Percentiles rank a stretch among this genome's conserved stretches.
These are phyloP conservation scores for honey bee (Apis mellifera) DNA, from an alignment of 1,140 invertebrate genomes.

Conservation along the genomic window Amel_HAv3.1 CM009935.2:3023501-3024000, in stretches of 20 bases:
- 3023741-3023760: not conserved
- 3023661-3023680: too few species aligned
- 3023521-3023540: not conserved
- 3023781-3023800: conserved; percentile 8
- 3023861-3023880: conserved; percentile 41
- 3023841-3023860: conserved; percentile 43
- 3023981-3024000: conserved; percentile 49
- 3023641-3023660: too few species aligned
- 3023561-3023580: too few species aligned
- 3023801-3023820: not conserved
- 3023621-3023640: too few species aligned
- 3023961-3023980: conserved; percentile 65
- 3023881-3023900: conserved; percentile 58
- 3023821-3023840: conserved; percentile 18
- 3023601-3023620: not conserved
- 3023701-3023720: too few species aligned
- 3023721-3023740: too few species aligned
- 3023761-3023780: not conserved
- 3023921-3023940: conserved; percentile 50
- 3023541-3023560: not conserved
- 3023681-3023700: too few species aligned
- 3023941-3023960: conserved; percentile 66
- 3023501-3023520: not conserved
- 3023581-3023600: too few species aligned
- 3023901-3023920: conserved; percentile 58